Percentiles rank a stretch among this genome's conserved stretches.
Evolutionary conservation across 2,113 vertebrate genomes (phyloP).

Genomic region (Apistogramma diplotaenia): DNA sequence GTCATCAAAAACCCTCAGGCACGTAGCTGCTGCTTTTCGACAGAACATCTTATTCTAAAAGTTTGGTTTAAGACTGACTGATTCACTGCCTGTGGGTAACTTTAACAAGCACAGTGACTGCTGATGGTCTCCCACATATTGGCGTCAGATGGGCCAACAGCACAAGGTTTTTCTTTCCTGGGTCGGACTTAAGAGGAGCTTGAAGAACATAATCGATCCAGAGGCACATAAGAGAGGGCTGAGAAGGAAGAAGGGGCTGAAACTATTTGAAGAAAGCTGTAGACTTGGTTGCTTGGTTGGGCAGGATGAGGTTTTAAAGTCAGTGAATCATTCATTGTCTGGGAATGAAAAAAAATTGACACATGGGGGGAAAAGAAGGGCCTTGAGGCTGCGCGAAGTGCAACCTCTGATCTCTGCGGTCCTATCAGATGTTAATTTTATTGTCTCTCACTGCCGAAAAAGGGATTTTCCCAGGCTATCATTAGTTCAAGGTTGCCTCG

Average conservation of each 20-base stretch:
- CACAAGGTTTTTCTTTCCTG: background rate
- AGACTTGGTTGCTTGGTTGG: background rate
- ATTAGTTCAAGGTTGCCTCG: background rate
- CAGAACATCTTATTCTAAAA: background rate
- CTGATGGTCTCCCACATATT: background rate
- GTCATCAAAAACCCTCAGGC: background rate
- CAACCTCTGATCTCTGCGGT: background rate
- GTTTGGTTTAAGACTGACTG: background rate
- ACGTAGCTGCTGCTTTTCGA: background rate
- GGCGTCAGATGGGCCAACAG: background rate
- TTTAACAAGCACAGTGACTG: background rate
- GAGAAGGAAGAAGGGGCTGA: background rate
- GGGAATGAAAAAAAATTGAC: background rate
- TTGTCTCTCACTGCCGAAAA: background rate
- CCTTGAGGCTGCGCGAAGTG: background rate
- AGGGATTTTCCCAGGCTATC: background rate
- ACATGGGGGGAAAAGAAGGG: background rate
- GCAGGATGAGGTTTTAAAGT: background rate
- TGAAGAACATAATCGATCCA: background rate
- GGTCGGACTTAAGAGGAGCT: background rate
- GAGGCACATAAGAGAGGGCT: background rate
- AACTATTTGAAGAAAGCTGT: background rate
- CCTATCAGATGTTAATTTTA: background rate
- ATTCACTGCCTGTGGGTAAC: background rate
- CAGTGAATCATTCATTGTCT: background rate